Percentiles rank a stretch among this genome's conserved stretches.
Conservation (phyloP, 2,113 vertebrate genomes). For the Azemiops feae region DNA sequence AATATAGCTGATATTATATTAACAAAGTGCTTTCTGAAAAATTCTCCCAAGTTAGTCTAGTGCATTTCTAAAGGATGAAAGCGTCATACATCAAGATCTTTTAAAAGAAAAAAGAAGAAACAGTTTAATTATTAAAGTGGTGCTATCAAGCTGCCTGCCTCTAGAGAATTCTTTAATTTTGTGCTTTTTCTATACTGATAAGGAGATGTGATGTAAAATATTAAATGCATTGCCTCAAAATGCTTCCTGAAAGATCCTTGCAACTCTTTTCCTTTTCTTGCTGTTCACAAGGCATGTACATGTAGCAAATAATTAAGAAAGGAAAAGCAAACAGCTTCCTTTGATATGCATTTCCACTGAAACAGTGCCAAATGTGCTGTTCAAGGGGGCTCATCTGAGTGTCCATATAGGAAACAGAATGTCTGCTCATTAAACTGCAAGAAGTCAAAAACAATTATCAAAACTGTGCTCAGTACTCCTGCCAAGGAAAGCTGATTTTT, state of each 20-base stretch:
- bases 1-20: background rate
- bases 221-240: slow-evolving; percentile 51
- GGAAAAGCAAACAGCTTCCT: slow-evolving; percentile 20
- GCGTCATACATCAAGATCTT: slow-evolving; percentile 26
- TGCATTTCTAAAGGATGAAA: slow-evolving; percentile 25
- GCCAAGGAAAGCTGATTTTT: slow-evolving; percentile 16
- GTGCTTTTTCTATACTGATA: slow-evolving; percentile 52
- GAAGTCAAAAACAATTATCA: slow-evolving; percentile 28
- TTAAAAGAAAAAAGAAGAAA: slow-evolving; percentile 25
- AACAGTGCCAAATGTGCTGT: slow-evolving; percentile 29
- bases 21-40: background rate
- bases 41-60: slow-evolving; percentile 23
- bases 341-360: slow-evolving; percentile 47
- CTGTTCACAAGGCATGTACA: slow-evolving; percentile 26
- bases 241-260: slow-evolving; percentile 50
- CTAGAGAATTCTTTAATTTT: slow-evolving; percentile 54
- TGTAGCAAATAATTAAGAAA: slow-evolving; percentile 19
- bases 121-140: slow-evolving; percentile 65
- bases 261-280: slow-evolving; percentile 33
- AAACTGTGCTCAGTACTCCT: background rate
- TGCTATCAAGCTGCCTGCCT: slow-evolving; percentile 42
- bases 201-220: slow-evolving; percentile 55
- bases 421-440: slow-evolving; percentile 15
- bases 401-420: slow-evolving; percentile 15
- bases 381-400: slow-evolving; percentile 33